Evolutionary conservation across 2,113 vertebrate genomes (phyloP).

Genomic region (Centrocercus urophasianus): DNA sequence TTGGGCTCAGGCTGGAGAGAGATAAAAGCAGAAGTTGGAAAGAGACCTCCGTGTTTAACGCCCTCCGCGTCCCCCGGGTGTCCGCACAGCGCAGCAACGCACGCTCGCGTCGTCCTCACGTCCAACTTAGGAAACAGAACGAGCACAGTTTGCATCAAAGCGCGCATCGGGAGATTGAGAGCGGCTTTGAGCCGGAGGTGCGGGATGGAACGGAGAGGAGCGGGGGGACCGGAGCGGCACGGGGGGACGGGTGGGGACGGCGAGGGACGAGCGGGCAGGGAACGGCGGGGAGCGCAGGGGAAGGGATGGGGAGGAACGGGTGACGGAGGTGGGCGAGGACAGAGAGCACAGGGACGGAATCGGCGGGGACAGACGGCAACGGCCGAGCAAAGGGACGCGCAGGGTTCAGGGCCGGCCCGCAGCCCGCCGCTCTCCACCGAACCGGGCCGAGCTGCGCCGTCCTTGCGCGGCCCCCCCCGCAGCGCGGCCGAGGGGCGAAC

Average conservation of each 20-base stretch:
- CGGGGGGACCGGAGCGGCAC: too few species aligned
- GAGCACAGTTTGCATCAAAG: background rate
- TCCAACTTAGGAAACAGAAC: background rate
- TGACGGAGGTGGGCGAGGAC: too few species aligned
- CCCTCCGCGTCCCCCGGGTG: accelerated
- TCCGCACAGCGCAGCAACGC: background rate
- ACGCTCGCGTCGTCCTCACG: accelerated
- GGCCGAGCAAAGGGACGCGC: too few species aligned
- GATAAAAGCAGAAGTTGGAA: accelerated
- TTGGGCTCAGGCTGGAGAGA: accelerated
- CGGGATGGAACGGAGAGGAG: too few species aligned
- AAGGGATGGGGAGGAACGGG: too few species aligned
- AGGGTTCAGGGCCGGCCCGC: background rate
- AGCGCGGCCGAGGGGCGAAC: too few species aligned
- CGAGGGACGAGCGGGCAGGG: accelerated
- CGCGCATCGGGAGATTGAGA: accelerated
- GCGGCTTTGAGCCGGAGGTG: accelerated
- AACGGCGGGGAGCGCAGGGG: too few species aligned
- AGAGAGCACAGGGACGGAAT: too few species aligned
- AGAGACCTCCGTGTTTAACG: accelerated
- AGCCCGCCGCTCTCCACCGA: background rate
- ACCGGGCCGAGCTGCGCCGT: too few species aligned
- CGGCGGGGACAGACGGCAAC: too few species aligned
- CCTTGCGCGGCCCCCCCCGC: background rate
- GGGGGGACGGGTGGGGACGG: background rate